A percentile compares a stretch with the other conserved stretches of the same genome.
Evolutionary conservation across 2,888 invertebrate genomes (phyloP).

Genomic region (Microplitis deprimator): DNA sequence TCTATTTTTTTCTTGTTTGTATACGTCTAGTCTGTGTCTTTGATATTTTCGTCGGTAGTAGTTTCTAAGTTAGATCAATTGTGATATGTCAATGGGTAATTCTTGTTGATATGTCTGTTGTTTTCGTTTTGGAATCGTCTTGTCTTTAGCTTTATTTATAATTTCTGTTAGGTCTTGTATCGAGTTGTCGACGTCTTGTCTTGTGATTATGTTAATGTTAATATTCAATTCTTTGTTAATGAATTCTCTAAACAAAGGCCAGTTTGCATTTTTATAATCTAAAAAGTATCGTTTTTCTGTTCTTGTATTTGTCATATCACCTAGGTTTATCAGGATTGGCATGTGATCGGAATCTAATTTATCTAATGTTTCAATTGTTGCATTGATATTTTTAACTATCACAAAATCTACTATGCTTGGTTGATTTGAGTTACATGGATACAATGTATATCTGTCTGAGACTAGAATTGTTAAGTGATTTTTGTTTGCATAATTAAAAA

Average conservation of each 20-base stretch:
- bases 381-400: not conserved
- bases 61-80: conserved; percentile 38
- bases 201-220: too few species aligned
- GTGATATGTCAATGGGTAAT: conserved; percentile 16
- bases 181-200: too few species aligned
- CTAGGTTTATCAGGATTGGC: not conserved
- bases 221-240: too few species aligned
- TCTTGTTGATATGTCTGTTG: conserved; percentile 19
- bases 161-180: too few species aligned
- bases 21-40: conserved; percentile 15
- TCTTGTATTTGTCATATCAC: not conserved
- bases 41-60: conserved; percentile 29
- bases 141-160: conserved; percentile 1
- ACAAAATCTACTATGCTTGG: conserved; percentile 9
- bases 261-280: conserved; percentile 21
- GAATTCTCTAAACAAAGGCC: not conserved
- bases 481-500: conserved; percentile 27
- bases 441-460: not conserved
- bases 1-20: conserved; percentile 26
- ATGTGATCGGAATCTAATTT: conserved; percentile 21
- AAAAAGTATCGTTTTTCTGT: not conserved
- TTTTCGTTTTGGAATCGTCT: not conserved
- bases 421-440: not conserved
- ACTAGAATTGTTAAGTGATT: not conserved
- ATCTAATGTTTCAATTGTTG: not conserved